A percentile compares a stretch with the other conserved stretches of the same genome.
phyloP scores from a whole-genome alignment of 2,113 vertebrate genomes.

The Alexandromys fortis region DNA sequence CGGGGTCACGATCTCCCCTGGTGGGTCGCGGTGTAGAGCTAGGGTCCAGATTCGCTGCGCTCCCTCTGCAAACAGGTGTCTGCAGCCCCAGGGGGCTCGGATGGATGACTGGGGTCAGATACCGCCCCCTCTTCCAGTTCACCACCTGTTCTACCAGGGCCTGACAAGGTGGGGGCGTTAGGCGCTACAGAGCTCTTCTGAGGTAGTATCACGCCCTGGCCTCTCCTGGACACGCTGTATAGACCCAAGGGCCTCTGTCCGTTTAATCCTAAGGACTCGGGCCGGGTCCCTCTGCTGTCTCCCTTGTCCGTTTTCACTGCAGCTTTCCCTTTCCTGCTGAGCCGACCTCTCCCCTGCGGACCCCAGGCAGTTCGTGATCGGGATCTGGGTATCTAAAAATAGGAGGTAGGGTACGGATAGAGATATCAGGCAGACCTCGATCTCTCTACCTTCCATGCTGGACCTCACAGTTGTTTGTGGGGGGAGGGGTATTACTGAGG shows the following conservation, averaged over 20 bases:
- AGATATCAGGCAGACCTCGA: neutral
- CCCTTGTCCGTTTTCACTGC: neutral
- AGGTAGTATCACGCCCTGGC: neutral
- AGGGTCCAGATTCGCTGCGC: neutral
- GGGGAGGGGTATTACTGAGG: neutral
- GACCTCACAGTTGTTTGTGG: neutral
- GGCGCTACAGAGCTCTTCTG: neutral
- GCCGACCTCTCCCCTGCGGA: neutral
- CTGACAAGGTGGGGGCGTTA: neutral
- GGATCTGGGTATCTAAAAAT: neutral
- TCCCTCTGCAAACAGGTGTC: conserved; percentile 70
- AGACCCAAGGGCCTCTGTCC: neutral
- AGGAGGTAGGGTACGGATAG: neutral
- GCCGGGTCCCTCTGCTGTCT: neutral
- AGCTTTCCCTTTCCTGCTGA: neutral
- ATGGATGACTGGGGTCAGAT: neutral
- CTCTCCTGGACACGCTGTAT: neutral
- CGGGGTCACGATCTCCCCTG: neutral
- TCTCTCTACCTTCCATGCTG: neutral
- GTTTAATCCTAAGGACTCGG: neutral
- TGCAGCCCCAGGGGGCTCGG: neutral
- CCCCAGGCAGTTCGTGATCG: neutral
- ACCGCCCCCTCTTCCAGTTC: neutral
- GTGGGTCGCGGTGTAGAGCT: neutral
- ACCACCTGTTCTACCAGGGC: neutral